A percentile compares a stretch with the other conserved stretches of the same genome.
Evolutionary conservation across 2,888 invertebrate species (phyloP).

Genomic region (Ametastegia equiseti): DNA sequence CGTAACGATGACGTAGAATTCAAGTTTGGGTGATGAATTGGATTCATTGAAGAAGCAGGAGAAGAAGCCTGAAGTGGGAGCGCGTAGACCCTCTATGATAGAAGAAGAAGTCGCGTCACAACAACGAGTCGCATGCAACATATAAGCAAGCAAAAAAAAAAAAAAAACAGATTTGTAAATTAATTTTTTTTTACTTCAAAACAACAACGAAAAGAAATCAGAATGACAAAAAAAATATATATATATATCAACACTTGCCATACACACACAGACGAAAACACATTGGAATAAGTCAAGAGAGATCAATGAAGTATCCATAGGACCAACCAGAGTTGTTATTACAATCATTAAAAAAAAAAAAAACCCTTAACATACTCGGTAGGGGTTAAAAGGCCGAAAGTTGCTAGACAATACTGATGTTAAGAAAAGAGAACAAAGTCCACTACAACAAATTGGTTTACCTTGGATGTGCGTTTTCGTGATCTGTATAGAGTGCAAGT

Average conservation of each 20-base stretch:
- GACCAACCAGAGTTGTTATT: too few relatives aligned
- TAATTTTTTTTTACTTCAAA: neutral
- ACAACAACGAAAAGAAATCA: too few relatives aligned
- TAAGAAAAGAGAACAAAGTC: constrained; percentile 14
- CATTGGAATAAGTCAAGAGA: too few relatives aligned
- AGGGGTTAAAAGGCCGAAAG: constrained; percentile 5
- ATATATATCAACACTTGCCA: too few relatives aligned
- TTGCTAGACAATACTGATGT: neutral
- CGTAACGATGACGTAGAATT: constrained; percentile 73
- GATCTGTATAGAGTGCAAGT: constrained; percentile 88
- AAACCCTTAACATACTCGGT: too few relatives aligned
- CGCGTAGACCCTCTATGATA: constrained; percentile 76
- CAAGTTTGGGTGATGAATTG: constrained; percentile 72
- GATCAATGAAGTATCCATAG: too few relatives aligned
- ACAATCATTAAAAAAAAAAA: too few relatives aligned
- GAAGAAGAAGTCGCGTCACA: constrained; percentile 60
- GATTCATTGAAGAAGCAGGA: constrained; percentile 70
- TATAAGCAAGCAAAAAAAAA: constrained; percentile 59
- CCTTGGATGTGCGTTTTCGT: constrained; percentile 81
- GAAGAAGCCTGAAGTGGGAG: constrained; percentile 74
- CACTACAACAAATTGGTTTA: constrained; percentile 71
- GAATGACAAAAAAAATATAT: too few relatives aligned
- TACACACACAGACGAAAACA: too few relatives aligned
- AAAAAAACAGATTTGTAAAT: neutral
- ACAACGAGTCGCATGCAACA: constrained; percentile 71